Conservation (phyloP, 2,113 vertebrate species). For the Tauraco erythrolophus region DNA sequence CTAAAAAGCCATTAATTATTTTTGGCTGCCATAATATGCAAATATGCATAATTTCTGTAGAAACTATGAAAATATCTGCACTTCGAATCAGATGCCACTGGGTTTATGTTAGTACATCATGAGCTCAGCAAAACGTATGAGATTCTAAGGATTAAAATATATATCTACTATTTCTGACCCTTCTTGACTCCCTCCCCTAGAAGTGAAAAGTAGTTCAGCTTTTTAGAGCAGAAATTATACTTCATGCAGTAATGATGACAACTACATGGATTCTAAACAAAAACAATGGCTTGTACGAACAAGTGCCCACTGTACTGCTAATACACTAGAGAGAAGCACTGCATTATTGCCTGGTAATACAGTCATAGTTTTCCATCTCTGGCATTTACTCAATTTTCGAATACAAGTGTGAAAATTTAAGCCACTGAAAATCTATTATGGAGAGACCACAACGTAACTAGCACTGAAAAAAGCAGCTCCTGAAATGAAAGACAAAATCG, state of each 20-base stretch:
- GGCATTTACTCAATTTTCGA: background rate
- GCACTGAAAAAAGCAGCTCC: background rate
- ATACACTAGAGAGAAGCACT: background rate
- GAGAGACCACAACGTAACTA: background rate
- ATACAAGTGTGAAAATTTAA: background rate
- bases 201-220: conserved; percentile 28
- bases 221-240: conserved; percentile 49
- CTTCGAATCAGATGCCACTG: background rate
- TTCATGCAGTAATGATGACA: conserved; percentile 19
- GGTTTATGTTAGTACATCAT: background rate
- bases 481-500: background rate
- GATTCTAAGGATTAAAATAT: background rate
- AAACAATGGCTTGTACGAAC: background rate
- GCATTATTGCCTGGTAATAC: background rate
- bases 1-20: conserved; percentile 26
- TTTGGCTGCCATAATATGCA: background rate
- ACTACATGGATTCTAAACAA: conserved; percentile 24
- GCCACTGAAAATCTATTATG: background rate
- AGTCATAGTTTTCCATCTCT: background rate
- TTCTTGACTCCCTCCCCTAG: background rate
- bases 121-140: background rate
- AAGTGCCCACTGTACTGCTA: background rate
- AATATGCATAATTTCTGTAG: background rate
- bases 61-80: background rate
- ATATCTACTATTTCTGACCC: background rate